phyloP scores from a whole-genome alignment of 2,113 vertebrate genomes.

The Natator depressus region DNA sequence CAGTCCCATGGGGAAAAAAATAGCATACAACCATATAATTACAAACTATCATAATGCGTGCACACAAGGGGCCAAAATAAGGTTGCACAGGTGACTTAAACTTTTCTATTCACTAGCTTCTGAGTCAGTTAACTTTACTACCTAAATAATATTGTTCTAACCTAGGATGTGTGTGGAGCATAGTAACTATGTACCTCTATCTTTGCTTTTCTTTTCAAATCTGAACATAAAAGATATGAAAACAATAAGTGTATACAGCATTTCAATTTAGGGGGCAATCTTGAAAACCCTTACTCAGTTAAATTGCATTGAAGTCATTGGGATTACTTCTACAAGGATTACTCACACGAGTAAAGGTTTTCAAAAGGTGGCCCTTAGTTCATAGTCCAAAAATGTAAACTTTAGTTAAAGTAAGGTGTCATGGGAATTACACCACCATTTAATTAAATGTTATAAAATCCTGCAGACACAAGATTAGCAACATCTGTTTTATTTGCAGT shows the following conservation, averaged over 20 bases:
- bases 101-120: not conserved
- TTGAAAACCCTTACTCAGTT: conserved; percentile 29
- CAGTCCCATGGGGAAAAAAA: no score
- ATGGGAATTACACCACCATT: conserved; percentile 69
- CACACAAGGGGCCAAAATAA: not conserved
- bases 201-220: conserved; percentile 18
- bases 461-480: conserved; percentile 73
- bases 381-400: conserved; percentile 68
- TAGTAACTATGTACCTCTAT: not conserved
- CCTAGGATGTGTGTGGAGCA: not conserved
- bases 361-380: conserved; percentile 61
- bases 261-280: conserved; percentile 27
- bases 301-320: conserved; percentile 44
- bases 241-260: not conserved
- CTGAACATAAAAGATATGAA: not conserved
- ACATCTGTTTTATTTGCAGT: conserved; percentile 72
- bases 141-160: not conserved
- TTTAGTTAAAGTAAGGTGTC: conserved; percentile 65
- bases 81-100: not conserved
- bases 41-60: not conserved
- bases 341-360: conserved; percentile 58
- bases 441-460: conserved; percentile 77
- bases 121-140: not conserved
- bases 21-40: not conserved
- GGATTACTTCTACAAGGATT: conserved; percentile 31